These are phyloP conservation scores for Scrobipalpa atriplicella DNA, from an alignment of 2,888 invertebrate genomes.

Conservation along the genomic window DNA sequence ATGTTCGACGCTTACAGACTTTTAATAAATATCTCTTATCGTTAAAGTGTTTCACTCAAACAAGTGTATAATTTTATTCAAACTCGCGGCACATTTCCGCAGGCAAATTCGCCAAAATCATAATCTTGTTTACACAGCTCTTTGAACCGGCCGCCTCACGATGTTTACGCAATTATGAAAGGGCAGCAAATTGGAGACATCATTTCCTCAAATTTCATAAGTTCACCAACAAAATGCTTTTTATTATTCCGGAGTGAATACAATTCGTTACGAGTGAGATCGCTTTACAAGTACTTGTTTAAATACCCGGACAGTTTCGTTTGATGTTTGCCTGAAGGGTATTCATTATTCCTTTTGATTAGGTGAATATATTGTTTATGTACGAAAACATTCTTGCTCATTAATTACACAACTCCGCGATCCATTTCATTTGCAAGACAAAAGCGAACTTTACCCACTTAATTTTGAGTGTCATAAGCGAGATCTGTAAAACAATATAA, in stretches of 20 bases:
- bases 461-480: conserved; percentile 69
- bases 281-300: conserved; percentile 9
- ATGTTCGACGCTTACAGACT: too few relatives aligned
- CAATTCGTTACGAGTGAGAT: conserved; percentile 27
- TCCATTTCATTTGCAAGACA: conserved; percentile 41
- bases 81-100: conserved; percentile 27
- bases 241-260: conserved; percentile 30
- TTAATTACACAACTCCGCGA: conserved; percentile 30
- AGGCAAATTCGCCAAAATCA: conserved; percentile 43
- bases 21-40: too few relatives aligned
- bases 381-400: conserved; percentile 28
- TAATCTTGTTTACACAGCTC: conserved; percentile 52
- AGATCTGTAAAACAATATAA: conserved; percentile 73
- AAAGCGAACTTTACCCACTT: conserved; percentile 58
- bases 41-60: conserved; percentile 30
- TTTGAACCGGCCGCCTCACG: conserved; percentile 45
- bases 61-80: conserved; percentile 39
- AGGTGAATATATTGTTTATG: conserved; percentile 24
- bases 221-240: conserved; percentile 35
- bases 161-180: conserved; percentile 49
- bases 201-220: conserved; percentile 42
- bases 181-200: conserved; percentile 47
- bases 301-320: background rate
- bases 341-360: conserved; percentile 21
- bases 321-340: conserved; percentile 19